Conservation (phyloP, 2,888 invertebrate genomes). For the Rhamnusium bicolor region DNA sequence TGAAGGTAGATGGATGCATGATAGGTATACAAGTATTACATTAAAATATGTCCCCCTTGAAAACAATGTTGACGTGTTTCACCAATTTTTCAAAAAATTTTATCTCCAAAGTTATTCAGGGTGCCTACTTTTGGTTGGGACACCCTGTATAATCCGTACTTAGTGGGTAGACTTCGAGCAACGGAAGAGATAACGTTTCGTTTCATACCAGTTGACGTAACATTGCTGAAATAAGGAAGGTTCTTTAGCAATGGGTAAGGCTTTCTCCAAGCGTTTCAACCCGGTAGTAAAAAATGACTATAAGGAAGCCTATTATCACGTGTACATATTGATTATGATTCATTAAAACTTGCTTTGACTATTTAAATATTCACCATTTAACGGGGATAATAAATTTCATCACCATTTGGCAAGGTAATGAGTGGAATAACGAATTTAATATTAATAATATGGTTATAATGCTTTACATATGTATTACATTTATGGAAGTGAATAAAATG, state of each 20-base stretch:
- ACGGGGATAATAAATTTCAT: not conserved
- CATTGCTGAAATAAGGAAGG: conserved; percentile 10
- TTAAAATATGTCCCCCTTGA: too few species aligned
- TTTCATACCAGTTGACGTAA: conserved; percentile 4
- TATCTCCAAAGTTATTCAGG: too few species aligned
- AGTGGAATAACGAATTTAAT: not conserved
- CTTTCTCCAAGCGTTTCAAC: conserved; percentile 15
- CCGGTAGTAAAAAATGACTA: conserved; percentile 14
- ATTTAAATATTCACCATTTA: not conserved
- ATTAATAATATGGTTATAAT: not conserved
- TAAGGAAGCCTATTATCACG: conserved; percentile 10
- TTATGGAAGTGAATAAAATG: not conserved
- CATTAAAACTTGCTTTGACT: conserved; percentile 5
- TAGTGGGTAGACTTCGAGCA: not conserved
- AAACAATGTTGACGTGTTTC: too few species aligned
- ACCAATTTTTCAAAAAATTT: too few species aligned
- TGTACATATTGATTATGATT: conserved; percentile 9
- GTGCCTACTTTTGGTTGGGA: too few species aligned
- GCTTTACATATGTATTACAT: not conserved
- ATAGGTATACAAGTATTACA: too few species aligned
- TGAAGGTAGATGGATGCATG: too few species aligned
- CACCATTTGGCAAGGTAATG: not conserved
- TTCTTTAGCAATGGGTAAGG: conserved; percentile 8
- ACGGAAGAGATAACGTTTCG: conserved; percentile 2
- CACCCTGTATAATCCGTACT: too few species aligned